Evolutionary conservation across 2,888 invertebrate genomes (phyloP).

Genomic region (Philereme transversata): DNA sequence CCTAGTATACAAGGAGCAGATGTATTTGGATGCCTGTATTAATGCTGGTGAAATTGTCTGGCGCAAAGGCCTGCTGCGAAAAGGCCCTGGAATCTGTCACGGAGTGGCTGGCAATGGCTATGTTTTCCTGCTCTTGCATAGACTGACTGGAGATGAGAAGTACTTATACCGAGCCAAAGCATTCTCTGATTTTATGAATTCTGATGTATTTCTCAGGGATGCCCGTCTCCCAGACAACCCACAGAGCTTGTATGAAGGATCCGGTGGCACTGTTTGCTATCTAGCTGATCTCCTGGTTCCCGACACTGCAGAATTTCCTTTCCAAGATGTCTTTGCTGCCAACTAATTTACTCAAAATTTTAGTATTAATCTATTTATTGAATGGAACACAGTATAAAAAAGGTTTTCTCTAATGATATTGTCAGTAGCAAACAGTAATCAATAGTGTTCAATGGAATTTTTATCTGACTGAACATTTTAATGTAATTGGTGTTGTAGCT

Average conservation of each 20-base stretch:
- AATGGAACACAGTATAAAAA: conserved; percentile 31
- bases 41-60: conserved; percentile 91
- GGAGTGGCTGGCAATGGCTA: conserved; percentile 94
- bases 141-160: conserved; percentile 88
- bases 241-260: conserved; percentile 93
- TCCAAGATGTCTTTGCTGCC: conserved; percentile 87
- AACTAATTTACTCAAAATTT: conserved; percentile 41
- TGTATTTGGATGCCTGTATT: conserved; percentile 87
- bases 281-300: conserved; percentile 90
- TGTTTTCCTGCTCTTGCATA: conserved; percentile 89
- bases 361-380: conserved; percentile 41
- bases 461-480: conserved; percentile 18
- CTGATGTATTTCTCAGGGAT: conserved; percentile 85
- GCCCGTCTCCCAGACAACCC: conserved; percentile 92
- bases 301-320: conserved; percentile 90
- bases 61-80: conserved; percentile 91
- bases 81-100: conserved; percentile 96
- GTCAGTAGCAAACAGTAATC: conserved; percentile 11
- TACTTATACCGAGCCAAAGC: conserved; percentile 89
- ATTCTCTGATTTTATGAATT: conserved; percentile 90
- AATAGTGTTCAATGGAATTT: conserved; percentile 17
- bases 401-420: conserved; percentile 12
- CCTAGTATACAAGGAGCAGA: conserved; percentile 88
- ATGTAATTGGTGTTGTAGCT: conserved; percentile 24
- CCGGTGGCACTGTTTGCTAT: conserved; percentile 93